These are phyloP conservation scores for Clistopyga incitator DNA, from an alignment of 2,888 invertebrate genomes.

Conservation along the genomic window DNA sequence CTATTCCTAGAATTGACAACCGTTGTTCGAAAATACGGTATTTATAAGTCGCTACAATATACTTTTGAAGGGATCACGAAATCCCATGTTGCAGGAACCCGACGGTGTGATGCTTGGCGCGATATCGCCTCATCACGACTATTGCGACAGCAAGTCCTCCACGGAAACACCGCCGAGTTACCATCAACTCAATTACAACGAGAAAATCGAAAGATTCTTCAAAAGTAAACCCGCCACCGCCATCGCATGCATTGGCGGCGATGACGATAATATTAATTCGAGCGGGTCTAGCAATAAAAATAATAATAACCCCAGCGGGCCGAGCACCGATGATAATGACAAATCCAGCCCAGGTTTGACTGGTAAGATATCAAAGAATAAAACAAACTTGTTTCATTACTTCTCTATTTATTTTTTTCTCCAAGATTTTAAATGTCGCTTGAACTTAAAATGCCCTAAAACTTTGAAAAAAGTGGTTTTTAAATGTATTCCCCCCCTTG, in stretches of 20 bases:
- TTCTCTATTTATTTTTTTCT: slow-evolving; percentile 5
- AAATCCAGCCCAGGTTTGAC: slow-evolving; percentile 73
- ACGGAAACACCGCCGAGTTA: slow-evolving; percentile 93
- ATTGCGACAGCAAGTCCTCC: slow-evolving; percentile 91
- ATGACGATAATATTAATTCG: slow-evolving; percentile 77
- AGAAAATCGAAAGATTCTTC: slow-evolving; percentile 89
- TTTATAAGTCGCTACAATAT: slow-evolving; percentile 77
- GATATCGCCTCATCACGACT: slow-evolving; percentile 93
- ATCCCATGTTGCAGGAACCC: slow-evolving; percentile 87
- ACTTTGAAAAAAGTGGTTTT: too few relatives aligned
- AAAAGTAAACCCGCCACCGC: slow-evolving; percentile 76
- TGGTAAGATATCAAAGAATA: slow-evolving; percentile 62
- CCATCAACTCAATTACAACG: slow-evolving; percentile 93
- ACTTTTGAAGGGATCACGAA: slow-evolving; percentile 82
- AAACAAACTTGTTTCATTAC: background rate
- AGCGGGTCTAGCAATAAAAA: slow-evolving; percentile 75
- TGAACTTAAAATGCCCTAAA: too few relatives aligned
- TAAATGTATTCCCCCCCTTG: too few relatives aligned
- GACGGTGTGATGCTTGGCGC: slow-evolving; percentile 94
- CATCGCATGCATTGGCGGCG: slow-evolving; percentile 72
- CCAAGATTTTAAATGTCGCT: too few relatives aligned
- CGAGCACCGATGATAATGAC: slow-evolving; percentile 75
- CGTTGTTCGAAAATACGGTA: slow-evolving; percentile 17
- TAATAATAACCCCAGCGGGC: slow-evolving; percentile 69
- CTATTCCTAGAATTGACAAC: slow-evolving; percentile 18